Conservation (phyloP, 2,113 vertebrate species). For the Carassius carassius region DNA sequence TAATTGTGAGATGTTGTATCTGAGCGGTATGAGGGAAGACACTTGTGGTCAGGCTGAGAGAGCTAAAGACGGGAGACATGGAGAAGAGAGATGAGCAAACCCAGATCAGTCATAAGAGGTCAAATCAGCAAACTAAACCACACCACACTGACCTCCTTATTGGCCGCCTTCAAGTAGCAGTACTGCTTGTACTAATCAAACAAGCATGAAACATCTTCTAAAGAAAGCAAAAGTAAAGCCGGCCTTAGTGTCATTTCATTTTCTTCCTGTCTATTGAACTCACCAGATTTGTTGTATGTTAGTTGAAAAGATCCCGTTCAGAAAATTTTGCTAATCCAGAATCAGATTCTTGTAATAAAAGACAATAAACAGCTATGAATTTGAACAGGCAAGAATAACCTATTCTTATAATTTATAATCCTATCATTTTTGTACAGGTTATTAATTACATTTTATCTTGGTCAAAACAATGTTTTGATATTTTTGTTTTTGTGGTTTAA, state of each 20-base stretch:
- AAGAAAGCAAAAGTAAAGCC: background rate
- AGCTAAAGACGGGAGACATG: background rate
- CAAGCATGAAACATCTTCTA: background rate
- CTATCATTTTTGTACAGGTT: background rate
- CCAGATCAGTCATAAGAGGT: conserved; percentile 18
- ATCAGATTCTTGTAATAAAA: background rate
- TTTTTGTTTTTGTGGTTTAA: background rate
- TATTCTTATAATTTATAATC: too few relatives aligned
- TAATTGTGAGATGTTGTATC: conserved; percentile 44
- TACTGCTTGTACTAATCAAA: background rate
- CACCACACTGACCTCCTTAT: background rate
- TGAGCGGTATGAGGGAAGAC: conserved; percentile 28
- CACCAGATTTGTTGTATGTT: background rate
- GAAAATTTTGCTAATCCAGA: background rate
- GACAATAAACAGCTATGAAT: background rate
- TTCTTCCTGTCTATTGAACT: background rate
- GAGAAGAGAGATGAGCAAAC: conserved; percentile 19
- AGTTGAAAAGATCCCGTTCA: background rate
- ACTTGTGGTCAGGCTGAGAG: conserved; percentile 42
- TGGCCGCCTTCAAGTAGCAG: background rate
- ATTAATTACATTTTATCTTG: background rate
- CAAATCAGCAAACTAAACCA: conserved; percentile 35
- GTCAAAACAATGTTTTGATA: background rate
- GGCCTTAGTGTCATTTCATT: background rate
- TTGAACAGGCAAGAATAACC: too few relatives aligned